phyloP scores from a whole-genome alignment of 2,113 vertebrate genomes.

The Rynchops niger region DNA sequence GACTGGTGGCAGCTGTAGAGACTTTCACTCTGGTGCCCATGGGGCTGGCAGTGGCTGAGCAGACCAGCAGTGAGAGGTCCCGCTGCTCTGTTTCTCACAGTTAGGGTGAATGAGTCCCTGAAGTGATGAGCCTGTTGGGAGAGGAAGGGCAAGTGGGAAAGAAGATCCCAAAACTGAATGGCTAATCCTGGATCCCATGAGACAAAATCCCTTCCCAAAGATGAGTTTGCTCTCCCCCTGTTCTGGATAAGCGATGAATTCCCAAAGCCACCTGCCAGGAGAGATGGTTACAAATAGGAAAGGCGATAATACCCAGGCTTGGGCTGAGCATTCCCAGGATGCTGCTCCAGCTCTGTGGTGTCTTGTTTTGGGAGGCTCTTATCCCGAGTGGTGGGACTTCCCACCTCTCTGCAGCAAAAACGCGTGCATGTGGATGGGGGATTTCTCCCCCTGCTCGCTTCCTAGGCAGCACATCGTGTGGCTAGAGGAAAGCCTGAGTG shows the following conservation, averaged over 20 bases:
- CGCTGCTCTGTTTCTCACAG: not conserved
- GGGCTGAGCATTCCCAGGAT: not conserved
- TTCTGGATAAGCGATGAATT: not conserved
- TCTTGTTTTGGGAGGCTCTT: not conserved
- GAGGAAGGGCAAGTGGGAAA: not conserved
- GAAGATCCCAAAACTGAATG: not conserved
- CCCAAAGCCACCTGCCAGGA: not conserved
- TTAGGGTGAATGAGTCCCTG: not conserved
- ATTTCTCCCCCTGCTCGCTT: not conserved
- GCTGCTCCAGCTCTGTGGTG: not conserved
- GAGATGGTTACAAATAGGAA: not conserved
- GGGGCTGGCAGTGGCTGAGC: not conserved
- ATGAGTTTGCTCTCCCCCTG: not conserved
- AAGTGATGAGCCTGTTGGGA: not conserved
- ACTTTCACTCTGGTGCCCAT: not conserved
- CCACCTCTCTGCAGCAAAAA: not conserved
- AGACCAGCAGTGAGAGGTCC: not conserved
- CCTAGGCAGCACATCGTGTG: not conserved
- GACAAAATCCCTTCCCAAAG: not conserved
- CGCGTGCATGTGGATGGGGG: accelerated
- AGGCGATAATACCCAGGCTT: not conserved
- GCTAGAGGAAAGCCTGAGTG: not conserved
- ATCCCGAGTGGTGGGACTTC: not conserved
- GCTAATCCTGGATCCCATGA: not conserved
- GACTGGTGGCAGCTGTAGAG: not conserved